Conservation (phyloP, 1,140 invertebrate species). For the Chironomus striatipennis region DNA sequence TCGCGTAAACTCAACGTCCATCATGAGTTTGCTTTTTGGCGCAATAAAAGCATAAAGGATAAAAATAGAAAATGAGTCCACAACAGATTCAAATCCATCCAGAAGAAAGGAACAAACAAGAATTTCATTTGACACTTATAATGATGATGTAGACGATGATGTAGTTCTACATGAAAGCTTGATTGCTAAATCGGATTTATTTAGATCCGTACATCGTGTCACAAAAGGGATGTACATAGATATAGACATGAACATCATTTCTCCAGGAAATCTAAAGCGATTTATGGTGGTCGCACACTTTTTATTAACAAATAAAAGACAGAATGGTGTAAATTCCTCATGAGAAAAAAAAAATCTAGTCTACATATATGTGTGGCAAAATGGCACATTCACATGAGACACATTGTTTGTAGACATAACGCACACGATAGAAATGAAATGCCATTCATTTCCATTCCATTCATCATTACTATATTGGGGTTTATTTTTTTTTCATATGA, state of each 20-base stretch:
- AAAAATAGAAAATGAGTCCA: no score
- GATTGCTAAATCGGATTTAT: conserved; percentile 21
- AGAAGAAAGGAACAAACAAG: neutral
- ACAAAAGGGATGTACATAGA: neutral
- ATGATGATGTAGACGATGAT: neutral
- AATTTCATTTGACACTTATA: conserved; percentile 8
- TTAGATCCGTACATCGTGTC: neutral
- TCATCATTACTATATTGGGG: conserved; percentile 4
- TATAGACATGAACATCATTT: neutral
- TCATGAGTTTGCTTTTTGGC: no score
- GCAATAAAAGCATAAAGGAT: no score
- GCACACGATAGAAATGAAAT: neutral
- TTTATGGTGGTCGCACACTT: no score
- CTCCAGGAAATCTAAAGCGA: no score
- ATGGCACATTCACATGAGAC: neutral
- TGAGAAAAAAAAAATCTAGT: no score
- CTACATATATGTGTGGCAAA: neutral
- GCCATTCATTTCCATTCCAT: neutral
- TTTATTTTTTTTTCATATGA: no score
- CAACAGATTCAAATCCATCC: no score
- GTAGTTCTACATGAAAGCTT: neutral
- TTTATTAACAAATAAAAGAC: no score
- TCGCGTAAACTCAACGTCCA: no score
- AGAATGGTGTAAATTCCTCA: no score
- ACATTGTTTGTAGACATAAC: neutral